Evolutionary conservation across 2,888 invertebrate genomes (phyloP).

Genomic region (Xylota sylvarum): DNA sequence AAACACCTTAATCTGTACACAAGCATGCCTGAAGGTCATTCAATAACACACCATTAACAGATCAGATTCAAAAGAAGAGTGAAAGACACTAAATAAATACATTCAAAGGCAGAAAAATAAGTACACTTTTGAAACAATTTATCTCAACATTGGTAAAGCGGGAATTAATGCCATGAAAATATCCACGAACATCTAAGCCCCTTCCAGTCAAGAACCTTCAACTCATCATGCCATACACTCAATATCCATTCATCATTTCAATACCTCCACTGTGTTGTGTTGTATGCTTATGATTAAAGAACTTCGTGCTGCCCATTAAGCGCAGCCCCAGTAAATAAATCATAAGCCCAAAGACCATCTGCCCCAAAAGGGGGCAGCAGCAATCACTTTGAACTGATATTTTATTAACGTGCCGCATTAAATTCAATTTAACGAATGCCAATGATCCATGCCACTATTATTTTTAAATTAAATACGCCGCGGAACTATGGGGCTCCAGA

Average conservation of each 20-base stretch:
- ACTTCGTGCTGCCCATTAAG: conserved; percentile 72
- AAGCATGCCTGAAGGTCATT: too few relatives aligned
- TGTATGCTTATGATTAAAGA: conserved; percentile 54
- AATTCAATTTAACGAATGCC: conserved; percentile 74
- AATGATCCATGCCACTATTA: conserved; percentile 67
- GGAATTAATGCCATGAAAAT: background rate
- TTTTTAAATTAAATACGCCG: conserved; percentile 71
- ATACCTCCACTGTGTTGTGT: conserved; percentile 35
- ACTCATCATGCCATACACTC: conserved; percentile 38
- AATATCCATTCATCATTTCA: conserved; percentile 61
- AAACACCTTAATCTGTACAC: too few relatives aligned
- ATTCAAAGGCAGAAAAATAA: background rate
- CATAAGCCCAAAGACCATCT: conserved; percentile 42
- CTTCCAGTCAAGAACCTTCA: conserved; percentile 44
- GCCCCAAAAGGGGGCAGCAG: conserved; percentile 57
- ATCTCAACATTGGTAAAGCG: background rate
- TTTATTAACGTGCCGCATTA: conserved; percentile 75
- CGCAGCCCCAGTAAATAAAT: conserved; percentile 59
- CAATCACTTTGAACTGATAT: conserved; percentile 72
- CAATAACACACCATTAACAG: background rate
- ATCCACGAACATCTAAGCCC: background rate
- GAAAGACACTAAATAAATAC: background rate
- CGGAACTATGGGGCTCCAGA: conserved; percentile 3
- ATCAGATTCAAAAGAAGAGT: background rate
- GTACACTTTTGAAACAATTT: background rate